Evolutionary conservation across 2,888 invertebrate species (phyloP).

Genomic region (Camponotus fellah): DNA sequence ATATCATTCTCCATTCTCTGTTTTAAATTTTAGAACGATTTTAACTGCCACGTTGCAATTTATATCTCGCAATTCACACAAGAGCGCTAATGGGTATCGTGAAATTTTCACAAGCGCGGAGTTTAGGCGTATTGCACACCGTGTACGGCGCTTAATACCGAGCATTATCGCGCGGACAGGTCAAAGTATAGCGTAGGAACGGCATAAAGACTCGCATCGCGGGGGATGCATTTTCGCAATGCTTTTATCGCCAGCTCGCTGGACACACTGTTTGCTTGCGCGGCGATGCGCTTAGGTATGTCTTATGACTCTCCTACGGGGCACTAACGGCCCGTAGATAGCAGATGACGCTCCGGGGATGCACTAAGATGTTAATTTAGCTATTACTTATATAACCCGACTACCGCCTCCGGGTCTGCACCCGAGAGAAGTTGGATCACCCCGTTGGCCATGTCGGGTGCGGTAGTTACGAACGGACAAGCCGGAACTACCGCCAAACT

Average conservation of each 20-base stretch:
- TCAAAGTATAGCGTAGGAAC: not conserved
- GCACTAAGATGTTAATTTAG: slow-evolving; percentile 84
- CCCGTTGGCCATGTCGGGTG: slow-evolving; percentile 57
- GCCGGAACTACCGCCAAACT: slow-evolving; percentile 62
- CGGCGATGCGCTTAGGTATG: slow-evolving; percentile 44
- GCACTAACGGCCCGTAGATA: slow-evolving; percentile 78
- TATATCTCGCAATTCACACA: not conserved
- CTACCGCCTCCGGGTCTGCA: slow-evolving; percentile 72
- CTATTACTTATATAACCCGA: slow-evolving; percentile 83
- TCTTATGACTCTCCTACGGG: slow-evolving; percentile 63
- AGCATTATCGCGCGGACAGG: not conserved
- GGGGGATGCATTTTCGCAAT: slow-evolving; percentile 59
- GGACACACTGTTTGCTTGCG: slow-evolving; percentile 23
- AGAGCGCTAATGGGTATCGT: not conserved
- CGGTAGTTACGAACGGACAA: slow-evolving; percentile 65
- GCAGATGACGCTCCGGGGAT: slow-evolving; percentile 84
- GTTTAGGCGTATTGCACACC: not conserved
- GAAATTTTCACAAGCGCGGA: slow-evolving; percentile 25
- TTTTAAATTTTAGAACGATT: slow-evolving; percentile 8
- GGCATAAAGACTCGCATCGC: not conserved
- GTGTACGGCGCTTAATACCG: not conserved
- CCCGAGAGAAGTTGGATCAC: slow-evolving; percentile 72
- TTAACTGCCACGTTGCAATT: not conserved
- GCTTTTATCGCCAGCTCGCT: slow-evolving; percentile 30
- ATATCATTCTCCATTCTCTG: not conserved